Evolutionary conservation across 2,888 invertebrate species (phyloP), one percentile per base, ranked within the genome.

Genomic region (Tuberolachnus salignus): DNA sequence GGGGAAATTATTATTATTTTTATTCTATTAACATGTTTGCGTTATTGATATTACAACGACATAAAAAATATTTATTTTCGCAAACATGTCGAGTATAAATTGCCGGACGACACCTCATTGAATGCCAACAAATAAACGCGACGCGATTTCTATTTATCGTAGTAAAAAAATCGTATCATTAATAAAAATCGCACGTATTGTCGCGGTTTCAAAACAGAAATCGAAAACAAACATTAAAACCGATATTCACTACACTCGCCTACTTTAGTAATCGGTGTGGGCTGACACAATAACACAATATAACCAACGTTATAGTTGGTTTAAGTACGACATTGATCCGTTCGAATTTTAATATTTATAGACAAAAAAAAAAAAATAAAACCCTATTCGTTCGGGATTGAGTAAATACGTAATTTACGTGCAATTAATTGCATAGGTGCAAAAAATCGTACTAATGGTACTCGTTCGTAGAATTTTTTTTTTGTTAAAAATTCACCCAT

Each of bases 161-260:
- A 34, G 34, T 34, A 34, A 3, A 6, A 34, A 6, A 4, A 4
- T 34, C 34, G 6, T 23, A 11, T 26, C 51, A 51, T 67, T 51
- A 67, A 67, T 67, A 67, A 26, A 26, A 26, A 67, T 51, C 26
- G n/a, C 67, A 67, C 67, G 67, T 67, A 67, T 16, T 23, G 9
- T 55, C 53, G 16, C 44, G 16, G 70, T 67, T 67, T 51, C 51
- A 67, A 51, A 67, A 67, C 26, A n/a, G 49, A 67, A 67, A 67
- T 51, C 71, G n/a, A 55, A 70, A 55, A 70, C 34, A 4, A n/a
- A 6, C 34, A 23, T 34, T 67, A 51, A 55, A 67, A 51, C 49
- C 51, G 26, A 67, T 34, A 23, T 34, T 34, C 34, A 34, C 34
- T 6, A 6, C 34, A 6, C 6, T 34, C 34, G 6, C 34, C 51